Base-by-base conservation (phyloP, 2,797 vertebrate genomes). In the Neopelma chrysocephalum region DNA sequence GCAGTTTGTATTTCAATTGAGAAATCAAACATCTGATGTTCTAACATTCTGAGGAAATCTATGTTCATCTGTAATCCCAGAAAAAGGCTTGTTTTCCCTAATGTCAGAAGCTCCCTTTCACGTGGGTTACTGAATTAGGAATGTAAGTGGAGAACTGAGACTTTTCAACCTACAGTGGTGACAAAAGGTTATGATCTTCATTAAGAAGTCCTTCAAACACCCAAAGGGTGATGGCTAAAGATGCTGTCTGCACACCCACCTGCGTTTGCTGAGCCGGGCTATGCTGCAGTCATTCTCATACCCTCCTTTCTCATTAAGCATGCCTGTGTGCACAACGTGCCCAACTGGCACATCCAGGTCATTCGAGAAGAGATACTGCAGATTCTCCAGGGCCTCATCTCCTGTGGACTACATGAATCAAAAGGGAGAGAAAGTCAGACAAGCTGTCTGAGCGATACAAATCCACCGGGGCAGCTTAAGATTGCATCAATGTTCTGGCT, bases 241-340 rank as follows among this genome's bases (percentile, higher is more conserved):
- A 25, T 0, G 23, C 31, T 29, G 40, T 6, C 17, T 6, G 23
- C 26, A 16, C 6, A 58, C 97, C 19, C 25, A 99, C 99, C 99
- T 99, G 98, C 99, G 99, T 92, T 99, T 99, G 98, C 98, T 99
- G 87, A 99, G n/a, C 5, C 99, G 98, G 4, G 99, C 99, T 8
- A 99, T 98, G 64, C 99, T 99, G 98, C 99, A 99, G 98, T 99
- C 99, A 0, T 99, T 99, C 97, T 99, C 99, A 3, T 99, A 99
- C 4, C 99, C 99, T 8, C 99, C 99, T 2, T 97, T 97, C 95
- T 99, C 98, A 10, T 99, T 99, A 56, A 99, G 98, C 99, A 99
- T 99, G 88, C 99, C 99, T 0, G 99, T 99, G 95, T 99, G 99
- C 54, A 99, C 99, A 1, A 99, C 99, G 77, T 99, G 99, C 53